Conservation (phyloP, 1,140 invertebrate genomes). For the Atta cephalotes region DNA sequence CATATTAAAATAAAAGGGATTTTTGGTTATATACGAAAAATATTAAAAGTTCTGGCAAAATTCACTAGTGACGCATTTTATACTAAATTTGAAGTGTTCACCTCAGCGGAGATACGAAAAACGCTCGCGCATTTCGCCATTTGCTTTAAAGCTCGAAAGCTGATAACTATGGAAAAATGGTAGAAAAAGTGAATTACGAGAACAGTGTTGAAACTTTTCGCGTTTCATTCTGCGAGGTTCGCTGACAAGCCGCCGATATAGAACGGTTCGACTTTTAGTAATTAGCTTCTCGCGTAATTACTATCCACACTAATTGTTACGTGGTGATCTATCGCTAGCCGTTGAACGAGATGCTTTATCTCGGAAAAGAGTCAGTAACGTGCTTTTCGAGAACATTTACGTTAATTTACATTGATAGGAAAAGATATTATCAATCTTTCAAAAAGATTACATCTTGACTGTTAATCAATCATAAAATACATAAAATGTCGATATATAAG, state of each 20-base stretch:
- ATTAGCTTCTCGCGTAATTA: constrained; percentile 51
- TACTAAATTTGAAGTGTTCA: constrained; percentile 41
- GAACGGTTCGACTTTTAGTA: constrained; percentile 41
- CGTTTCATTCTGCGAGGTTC: constrained; percentile 27
- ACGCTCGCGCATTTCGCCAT: background rate
- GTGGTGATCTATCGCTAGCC: constrained; percentile 37
- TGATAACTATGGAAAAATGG: constrained; percentile 24
- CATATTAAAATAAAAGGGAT: background rate
- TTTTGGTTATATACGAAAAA: background rate
- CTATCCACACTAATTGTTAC: constrained; percentile 45
- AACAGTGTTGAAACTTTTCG: constrained; percentile 49
- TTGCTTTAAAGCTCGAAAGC: constrained; percentile 26
- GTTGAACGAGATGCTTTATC: constrained; percentile 21
- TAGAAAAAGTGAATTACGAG: constrained; percentile 37
- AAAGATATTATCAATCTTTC: background rate
- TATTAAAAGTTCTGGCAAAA: background rate
- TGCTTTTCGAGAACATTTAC: background rate
- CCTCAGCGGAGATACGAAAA: background rate
- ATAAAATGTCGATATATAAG: no score
- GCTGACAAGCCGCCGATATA: constrained; percentile 19
- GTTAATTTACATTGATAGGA: background rate
- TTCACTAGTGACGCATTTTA: constrained; percentile 3
- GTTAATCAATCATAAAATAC: background rate
- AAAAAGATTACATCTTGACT: background rate
- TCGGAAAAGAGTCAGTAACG: background rate